Percentiles rank a stretch among this genome's conserved stretches.
Conservation (phyloP, 2,888 invertebrate genomes). For the Drosophila lacicola region DNA sequence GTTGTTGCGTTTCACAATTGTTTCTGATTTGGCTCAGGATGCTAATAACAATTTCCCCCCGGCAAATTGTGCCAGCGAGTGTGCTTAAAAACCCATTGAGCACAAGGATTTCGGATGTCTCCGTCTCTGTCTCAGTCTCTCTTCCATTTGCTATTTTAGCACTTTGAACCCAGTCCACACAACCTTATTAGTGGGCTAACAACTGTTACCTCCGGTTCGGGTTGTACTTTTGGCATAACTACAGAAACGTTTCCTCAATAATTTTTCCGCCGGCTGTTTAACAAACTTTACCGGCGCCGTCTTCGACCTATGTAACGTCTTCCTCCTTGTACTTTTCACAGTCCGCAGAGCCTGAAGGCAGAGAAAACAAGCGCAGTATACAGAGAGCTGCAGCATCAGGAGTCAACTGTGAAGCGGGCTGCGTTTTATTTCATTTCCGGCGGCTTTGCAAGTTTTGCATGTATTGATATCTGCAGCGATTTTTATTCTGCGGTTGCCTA, state of each 20-base stretch:
- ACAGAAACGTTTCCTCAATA: constrained; percentile 51
- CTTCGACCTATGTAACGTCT: constrained; percentile 10
- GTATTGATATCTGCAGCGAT: constrained; percentile 31
- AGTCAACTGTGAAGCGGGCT: constrained; percentile 11
- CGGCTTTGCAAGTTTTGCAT: constrained; percentile 22
- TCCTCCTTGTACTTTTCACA: constrained; percentile 24
- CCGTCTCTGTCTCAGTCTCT: not conserved
- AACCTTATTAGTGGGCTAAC: constrained; percentile 22
- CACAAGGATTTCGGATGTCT: constrained; percentile 13
- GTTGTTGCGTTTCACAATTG: constrained; percentile 54
- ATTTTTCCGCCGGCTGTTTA: constrained; percentile 62
- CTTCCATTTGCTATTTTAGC: constrained; percentile 26
- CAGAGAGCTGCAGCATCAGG: not conserved
- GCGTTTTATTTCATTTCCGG: constrained; percentile 58
- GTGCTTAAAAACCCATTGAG: constrained; percentile 57
- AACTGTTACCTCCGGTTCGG: constrained; percentile 48
- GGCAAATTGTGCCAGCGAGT: constrained; percentile 27
- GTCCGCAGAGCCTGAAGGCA: constrained; percentile 25
- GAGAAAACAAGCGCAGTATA: constrained; percentile 27
- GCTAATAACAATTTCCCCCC: constrained; percentile 49
- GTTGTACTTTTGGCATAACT: constrained; percentile 25
- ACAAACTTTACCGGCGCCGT: constrained; percentile 53
- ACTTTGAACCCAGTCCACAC: constrained; percentile 25
- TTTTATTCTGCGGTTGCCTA: constrained; percentile 13
- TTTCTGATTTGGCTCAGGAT: constrained; percentile 52